Conservation (phyloP, 2,797 vertebrate species). For the Phataginus tricuspis region DNA sequence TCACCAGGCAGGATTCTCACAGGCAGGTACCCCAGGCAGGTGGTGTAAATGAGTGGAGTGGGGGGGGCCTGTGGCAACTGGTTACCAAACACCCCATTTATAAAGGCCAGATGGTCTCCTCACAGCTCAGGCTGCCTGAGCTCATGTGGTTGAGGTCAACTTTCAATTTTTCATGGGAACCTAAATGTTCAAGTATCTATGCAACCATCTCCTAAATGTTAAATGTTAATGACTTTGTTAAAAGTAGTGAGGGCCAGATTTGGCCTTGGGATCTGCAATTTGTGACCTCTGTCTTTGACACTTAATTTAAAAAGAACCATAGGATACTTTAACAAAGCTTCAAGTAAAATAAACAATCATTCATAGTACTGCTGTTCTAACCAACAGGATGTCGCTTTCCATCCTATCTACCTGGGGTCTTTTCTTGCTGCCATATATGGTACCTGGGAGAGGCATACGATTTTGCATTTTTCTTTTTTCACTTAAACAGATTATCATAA, state of each 20-base stretch:
- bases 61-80: accelerated
- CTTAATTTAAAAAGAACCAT: not conserved
- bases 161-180: slow-evolving; percentile 11
- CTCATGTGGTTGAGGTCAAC: not conserved
- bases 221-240: not conserved
- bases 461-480: slow-evolving; percentile 33
- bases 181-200: not conserved
- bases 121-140: not conserved
- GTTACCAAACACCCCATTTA: not conserved
- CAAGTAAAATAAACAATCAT: not conserved
- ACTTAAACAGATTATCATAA: not conserved
- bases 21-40: not conserved
- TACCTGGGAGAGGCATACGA: not conserved
- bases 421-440: not conserved
- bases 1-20: not conserved
- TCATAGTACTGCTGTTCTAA: not conserved
- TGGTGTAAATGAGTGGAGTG: not conserved
- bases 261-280: not conserved
- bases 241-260: not conserved
- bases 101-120: not conserved
- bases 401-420: not conserved
- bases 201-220: not conserved
- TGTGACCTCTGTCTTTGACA: not conserved
- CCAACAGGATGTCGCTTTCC: not conserved
- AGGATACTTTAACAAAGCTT: not conserved